phyloP scores from a whole-genome alignment of 1,140 invertebrate genomes.

The Drosophila kepulauana region DNA sequence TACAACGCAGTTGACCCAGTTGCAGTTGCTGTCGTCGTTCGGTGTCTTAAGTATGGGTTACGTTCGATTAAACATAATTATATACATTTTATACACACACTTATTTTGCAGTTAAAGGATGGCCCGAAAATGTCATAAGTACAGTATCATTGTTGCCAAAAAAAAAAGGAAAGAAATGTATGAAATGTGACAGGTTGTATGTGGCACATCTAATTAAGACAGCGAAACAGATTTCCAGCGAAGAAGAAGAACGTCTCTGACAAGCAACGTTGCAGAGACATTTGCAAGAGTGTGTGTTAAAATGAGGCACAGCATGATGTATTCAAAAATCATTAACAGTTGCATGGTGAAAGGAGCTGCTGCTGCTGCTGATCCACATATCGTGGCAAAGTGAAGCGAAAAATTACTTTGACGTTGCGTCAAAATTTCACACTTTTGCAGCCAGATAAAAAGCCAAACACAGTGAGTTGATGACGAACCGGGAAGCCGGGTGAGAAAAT shows the following conservation, averaged over 20 bases:
- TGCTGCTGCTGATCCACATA: constrained; percentile 68
- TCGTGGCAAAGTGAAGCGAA: constrained; percentile 71
- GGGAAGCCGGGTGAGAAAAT: background rate
- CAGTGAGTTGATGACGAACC: constrained; percentile 35
- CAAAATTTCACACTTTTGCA: constrained; percentile 80
- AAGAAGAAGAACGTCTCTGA: constrained; percentile 21
- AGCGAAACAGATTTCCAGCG: constrained; percentile 44
- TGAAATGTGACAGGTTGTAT: constrained; percentile 18
- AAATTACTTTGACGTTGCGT: constrained; percentile 80
- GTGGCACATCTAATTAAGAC: constrained; percentile 77
- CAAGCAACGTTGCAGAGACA: constrained; percentile 55
- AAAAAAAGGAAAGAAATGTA: no score
- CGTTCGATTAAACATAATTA: constrained; percentile 27
- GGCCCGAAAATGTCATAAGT: constrained; percentile 20
- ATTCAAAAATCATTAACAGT: constrained; percentile 76
- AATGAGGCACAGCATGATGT: constrained; percentile 71
- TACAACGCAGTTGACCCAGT: constrained; percentile 30
- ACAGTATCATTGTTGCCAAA: constrained; percentile 21
- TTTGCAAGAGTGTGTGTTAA: constrained; percentile 36
- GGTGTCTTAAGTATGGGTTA: constrained; percentile 10
- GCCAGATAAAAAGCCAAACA: constrained; percentile 70
- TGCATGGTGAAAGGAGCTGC: constrained; percentile 55
- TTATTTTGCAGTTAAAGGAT: background rate
- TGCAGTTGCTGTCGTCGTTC: constrained; percentile 1
- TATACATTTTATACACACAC: constrained; percentile 2